Base-by-base conservation (phyloP, 2,888 invertebrate genomes). In the Tiliacea aurago region DNA sequence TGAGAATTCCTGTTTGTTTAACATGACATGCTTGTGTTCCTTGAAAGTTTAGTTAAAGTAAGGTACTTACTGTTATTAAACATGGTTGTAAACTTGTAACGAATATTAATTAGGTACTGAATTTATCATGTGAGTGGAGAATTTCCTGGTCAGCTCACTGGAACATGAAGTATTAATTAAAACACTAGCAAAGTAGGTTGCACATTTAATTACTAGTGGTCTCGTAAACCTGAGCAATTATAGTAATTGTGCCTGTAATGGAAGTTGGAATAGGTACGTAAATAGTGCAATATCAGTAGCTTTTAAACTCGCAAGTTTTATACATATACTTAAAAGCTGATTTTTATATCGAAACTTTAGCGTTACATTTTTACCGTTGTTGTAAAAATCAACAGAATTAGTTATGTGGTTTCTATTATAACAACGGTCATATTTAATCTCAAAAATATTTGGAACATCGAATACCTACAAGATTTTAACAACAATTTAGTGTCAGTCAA, bases 141-240 rank as follows among this genome's bases (percentile, higher is more conserved):
- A 37, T 23, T 20, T 47, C 9, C 23, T 4, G 33, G 33, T 23
- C 43, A 33, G 10, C 3, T 45, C 3, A 68, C 0, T 58, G n/a
- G 6, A 43, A 55, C 10, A 33, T 43, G 10, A 43, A 67, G 15
- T 41, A 37, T 49, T 20, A 33, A 37, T 49, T 20, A 33, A 9
- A 51, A 18, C 13, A 18, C 7, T 2, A 15, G 41, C 4, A 33
- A 23, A 53, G 1, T 61, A 20, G 79, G 41, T 59, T 61, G 33
- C 41, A 51, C 28, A 28, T 61, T 75, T 59, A 75, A 71, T 61
- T 59, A 23, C 51, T 11, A 43, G 10, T 61, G 72, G 59, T 41
- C 51, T 71, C 59, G 3, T 53, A 41, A 61, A 13, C 18, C 45
- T 20, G 23, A 13, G 59, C 47, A 72, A 61, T 75, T 72, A 53